Conservation (phyloP, 1,140 invertebrate genomes). For the Oryzaephilus surinamensis region DNA sequence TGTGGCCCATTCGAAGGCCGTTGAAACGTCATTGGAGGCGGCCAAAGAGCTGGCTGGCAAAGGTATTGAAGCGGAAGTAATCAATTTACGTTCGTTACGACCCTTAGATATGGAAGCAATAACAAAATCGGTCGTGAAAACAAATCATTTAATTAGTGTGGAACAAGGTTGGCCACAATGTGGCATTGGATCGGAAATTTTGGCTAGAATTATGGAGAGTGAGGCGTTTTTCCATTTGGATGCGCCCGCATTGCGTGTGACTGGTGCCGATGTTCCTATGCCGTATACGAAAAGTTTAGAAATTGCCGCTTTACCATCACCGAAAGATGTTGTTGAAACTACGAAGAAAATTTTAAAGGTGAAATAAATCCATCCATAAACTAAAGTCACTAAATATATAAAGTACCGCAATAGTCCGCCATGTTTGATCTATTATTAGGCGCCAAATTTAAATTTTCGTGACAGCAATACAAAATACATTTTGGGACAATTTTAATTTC, state of each 20-base stretch:
- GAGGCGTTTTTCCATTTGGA: constrained; percentile 94
- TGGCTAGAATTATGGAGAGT: constrained; percentile 88
- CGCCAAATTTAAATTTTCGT: too few species aligned
- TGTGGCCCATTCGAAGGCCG: constrained; percentile 85
- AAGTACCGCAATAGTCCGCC: too few species aligned
- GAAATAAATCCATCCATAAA: too few species aligned
- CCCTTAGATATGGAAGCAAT: constrained; percentile 89
- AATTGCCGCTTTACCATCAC: constrained; percentile 63
- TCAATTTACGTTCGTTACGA: constrained; percentile 89
- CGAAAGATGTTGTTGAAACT: constrained; percentile 52
- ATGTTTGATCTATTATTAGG: too few species aligned
- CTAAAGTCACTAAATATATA: too few species aligned
- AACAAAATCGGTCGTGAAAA: constrained; percentile 84
- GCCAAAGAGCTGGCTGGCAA: constrained; percentile 76
- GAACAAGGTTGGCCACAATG: constrained; percentile 95
- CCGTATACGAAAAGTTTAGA: constrained; percentile 89
- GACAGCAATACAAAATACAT: too few species aligned
- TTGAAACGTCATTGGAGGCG: constrained; percentile 78
- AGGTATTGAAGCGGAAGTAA: constrained; percentile 90
- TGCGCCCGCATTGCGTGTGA: constrained; percentile 86
- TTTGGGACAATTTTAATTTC: too few species aligned
- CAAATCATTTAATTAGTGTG: constrained; percentile 87
- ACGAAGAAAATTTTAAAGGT: constrained; percentile 55
- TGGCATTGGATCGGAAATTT: constrained; percentile 93
- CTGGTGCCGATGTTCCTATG: constrained; percentile 93